Evolutionary conservation across 2,113 vertebrate genomes (phyloP).

Genomic region (Pan paniscus): DNA sequence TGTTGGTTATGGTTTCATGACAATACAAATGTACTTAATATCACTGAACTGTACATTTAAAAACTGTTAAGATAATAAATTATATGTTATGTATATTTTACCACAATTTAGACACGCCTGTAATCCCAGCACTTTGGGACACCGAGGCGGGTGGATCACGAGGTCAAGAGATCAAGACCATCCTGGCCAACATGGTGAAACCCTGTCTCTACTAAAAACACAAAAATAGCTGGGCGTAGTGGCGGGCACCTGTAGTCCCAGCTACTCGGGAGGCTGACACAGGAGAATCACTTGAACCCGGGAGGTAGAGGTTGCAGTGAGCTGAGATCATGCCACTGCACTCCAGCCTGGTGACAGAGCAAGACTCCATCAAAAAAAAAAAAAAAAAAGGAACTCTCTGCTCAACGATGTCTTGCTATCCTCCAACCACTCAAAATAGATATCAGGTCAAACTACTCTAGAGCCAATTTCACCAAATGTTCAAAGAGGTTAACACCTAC

Average conservation of each 20-base stretch:
- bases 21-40: neutral
- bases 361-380: too few species aligned
- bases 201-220: too few species aligned
- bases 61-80: neutral
- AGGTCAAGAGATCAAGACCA: too few species aligned
- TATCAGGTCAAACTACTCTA: neutral
- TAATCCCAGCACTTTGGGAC: too few species aligned
- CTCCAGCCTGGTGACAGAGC: too few species aligned
- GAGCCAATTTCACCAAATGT: neutral
- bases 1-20: neutral
- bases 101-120: neutral
- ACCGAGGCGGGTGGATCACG: too few species aligned
- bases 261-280: neutral
- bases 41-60: neutral
- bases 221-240: too few species aligned
- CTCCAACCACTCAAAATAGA: neutral
- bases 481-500: neutral
- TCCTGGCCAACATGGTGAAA: too few species aligned
- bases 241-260: rapidly evolving
- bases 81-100: neutral
- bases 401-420: neutral
- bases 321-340: too few species aligned
- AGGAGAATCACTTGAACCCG: neutral
- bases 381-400: too few species aligned
- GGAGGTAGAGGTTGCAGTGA: too few species aligned